A percentile compares a stretch with the other conserved stretches of the same genome.
Evolutionary conservation across 2,113 vertebrate genomes (phyloP).

Genomic region (Cheirogaleus medius): DNA sequence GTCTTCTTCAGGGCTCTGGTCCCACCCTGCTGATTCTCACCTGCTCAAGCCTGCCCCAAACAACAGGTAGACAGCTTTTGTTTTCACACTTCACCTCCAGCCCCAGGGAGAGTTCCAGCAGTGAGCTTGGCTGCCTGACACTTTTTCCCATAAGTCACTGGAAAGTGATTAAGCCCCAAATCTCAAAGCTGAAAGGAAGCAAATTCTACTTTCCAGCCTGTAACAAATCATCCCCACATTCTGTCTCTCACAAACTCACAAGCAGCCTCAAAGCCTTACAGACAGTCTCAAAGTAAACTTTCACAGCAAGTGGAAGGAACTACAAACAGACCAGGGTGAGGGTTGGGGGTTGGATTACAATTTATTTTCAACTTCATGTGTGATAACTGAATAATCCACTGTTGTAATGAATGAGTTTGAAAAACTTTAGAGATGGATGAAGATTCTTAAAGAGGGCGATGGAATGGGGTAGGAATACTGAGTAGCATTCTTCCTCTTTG

Average conservation of each 20-base stretch:
- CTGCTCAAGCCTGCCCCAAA: background rate
- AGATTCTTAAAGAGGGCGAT: background rate
- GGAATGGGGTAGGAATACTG: background rate
- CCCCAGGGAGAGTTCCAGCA: conserved; percentile 1
- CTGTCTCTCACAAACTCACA: background rate
- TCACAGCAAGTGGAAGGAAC: background rate
- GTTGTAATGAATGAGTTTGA: background rate
- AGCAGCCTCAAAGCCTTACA: background rate
- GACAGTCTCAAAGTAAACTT: background rate
- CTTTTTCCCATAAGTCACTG: background rate
- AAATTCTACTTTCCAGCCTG: background rate
- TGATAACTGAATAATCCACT: background rate
- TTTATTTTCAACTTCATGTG: background rate
- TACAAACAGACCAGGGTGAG: background rate
- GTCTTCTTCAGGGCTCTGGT: background rate
- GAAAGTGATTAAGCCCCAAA: background rate
- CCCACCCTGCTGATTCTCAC: background rate
- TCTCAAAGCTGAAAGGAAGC: conserved; percentile 10
- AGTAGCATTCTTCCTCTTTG: background rate
- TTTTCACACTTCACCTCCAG: conserved; percentile 33
- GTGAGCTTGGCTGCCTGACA: background rate
- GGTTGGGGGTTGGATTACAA: background rate
- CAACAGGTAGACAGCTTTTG: rapidly evolving
- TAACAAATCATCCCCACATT: background rate
- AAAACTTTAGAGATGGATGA: background rate